Base-by-base conservation (phyloP, 2,797 vertebrate species). In the Schizothorax lantsangensis region DNA sequence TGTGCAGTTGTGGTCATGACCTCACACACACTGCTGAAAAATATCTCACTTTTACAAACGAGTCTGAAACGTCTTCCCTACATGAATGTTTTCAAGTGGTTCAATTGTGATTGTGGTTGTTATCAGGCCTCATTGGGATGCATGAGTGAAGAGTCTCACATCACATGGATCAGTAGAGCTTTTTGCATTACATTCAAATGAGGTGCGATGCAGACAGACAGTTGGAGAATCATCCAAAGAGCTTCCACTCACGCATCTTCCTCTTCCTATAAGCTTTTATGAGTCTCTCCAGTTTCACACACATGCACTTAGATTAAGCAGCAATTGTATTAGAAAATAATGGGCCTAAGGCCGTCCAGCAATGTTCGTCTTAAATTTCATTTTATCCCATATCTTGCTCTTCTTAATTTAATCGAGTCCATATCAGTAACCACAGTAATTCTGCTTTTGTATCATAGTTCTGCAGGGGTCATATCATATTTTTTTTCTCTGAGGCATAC, bases 1-100 rank as follows among this genome's bases (percentile, higher is more conserved):
- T 52, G 72, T 84, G 81, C 77, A 83, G 75, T 52, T 81, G 85
- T 81, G 75, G 68, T 80, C 1, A 15, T 83, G 79, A 77, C 79
- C 80, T 79, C 47, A 77, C 15, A 75, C 6, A 59, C 33, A 30
- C 57, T 38, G 62, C 81, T 84, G n/a, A 79, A 71, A 81, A 38
- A n/a, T 78, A 80, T 59, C 77, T 73, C 66, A 71, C 80, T 49
- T 79, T 36, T 43, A 62, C 23, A 36, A 85, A 79, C 1, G 5
- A 17, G 62, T 59, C 47, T 69, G 47, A 79, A 68, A 68, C 10
- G 5, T 40, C 52, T 62, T 68, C 38, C 68, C n/a, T 72, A 43
- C 64, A 54, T 49, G 15, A 68, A 6, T 81, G 36, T 38, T 38
- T 47, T 64, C n/a, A 36, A 74, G 43, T 49, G 43, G 11, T 36